Conservation (phyloP, 1,140 invertebrate genomes). For the Heterodera carotae region DNA sequence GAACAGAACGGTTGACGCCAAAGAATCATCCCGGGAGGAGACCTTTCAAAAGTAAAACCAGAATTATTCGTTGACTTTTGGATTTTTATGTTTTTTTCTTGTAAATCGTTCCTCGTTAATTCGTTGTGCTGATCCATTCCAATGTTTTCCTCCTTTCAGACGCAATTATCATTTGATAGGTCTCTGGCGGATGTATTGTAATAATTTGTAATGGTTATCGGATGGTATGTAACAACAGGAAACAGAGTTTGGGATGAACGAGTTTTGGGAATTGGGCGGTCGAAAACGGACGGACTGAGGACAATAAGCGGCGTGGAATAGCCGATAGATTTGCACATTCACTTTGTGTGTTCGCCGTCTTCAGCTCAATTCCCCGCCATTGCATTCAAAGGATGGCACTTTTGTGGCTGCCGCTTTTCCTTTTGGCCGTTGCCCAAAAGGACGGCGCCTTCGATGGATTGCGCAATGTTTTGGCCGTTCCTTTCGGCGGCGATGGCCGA, state of each 20-base stretch:
- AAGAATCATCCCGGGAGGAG: too few species aligned
- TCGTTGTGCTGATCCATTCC: too few species aligned
- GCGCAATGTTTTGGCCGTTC: too few species aligned
- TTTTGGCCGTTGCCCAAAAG: neutral
- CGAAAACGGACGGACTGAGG: too few species aligned
- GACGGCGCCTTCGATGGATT: too few species aligned
- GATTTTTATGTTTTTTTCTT: neutral
- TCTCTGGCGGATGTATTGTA: neutral
- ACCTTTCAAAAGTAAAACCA: too few species aligned
- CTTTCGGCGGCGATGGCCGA: neutral
- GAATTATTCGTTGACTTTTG: neutral
- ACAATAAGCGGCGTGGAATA: too few species aligned
- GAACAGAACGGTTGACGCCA: neutral
- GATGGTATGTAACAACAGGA: neutral
- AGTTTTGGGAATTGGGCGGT: neutral
- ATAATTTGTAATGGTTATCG: neutral
- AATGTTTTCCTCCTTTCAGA: neutral
- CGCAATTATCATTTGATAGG: neutral
- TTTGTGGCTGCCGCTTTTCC: neutral
- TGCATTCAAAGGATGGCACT: neutral
- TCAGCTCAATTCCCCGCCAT: neutral
- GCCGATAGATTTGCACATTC: neutral
- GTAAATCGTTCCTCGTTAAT: too few species aligned
- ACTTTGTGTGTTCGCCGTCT: too few species aligned
- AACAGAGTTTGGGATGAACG: neutral